phyloP scores from a whole-genome alignment of 1,140 invertebrate species.

The Parasteatoda tepidariorum region DNA sequence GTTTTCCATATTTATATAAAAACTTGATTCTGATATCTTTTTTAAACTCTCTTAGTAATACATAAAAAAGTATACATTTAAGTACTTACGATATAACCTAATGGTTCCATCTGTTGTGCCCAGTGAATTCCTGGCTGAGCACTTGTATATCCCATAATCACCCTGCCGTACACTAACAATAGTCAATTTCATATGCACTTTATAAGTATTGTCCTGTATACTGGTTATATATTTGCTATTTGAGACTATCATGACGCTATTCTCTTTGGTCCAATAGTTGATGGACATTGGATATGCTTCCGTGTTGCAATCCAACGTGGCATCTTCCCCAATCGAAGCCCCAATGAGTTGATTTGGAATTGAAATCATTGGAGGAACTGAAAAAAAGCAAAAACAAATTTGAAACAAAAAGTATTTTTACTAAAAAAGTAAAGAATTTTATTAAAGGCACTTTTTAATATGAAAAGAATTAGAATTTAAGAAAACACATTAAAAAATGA shows the following conservation, averaged over 20 bases:
- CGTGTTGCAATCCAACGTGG: slow-evolving; percentile 69
- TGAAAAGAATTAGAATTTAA: too few species aligned
- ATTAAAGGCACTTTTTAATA: too few species aligned
- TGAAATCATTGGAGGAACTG: slow-evolving; percentile 71
- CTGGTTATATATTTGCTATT: slow-evolving; percentile 62
- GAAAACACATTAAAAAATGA: too few species aligned
- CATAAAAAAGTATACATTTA: too few species aligned
- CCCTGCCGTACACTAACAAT: slow-evolving; percentile 64
- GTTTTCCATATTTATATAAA: too few species aligned
- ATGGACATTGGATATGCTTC: slow-evolving; percentile 65
- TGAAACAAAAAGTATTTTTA: too few species aligned
- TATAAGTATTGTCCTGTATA: slow-evolving; percentile 62
- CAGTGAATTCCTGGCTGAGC: slow-evolving; percentile 90
- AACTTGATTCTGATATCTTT: too few species aligned
- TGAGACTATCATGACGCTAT: slow-evolving; percentile 61
- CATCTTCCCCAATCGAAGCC: slow-evolving; percentile 68
- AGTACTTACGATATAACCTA: slow-evolving; percentile 87
- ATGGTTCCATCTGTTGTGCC: slow-evolving; percentile 93
- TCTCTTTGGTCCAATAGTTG: slow-evolving; percentile 65
- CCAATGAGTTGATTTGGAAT: slow-evolving; percentile 71
- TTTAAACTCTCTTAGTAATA: too few species aligned
- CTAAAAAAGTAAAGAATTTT: too few species aligned
- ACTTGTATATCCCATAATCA: slow-evolving; percentile 89
- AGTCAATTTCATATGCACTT: slow-evolving; percentile 64
- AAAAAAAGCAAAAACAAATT: not conserved